Percentiles rank a stretch among this genome's conserved stretches.
Evolutionary conservation across 2,797 vertebrate genomes (phyloP).

Genomic region (Synaphobranchus kaupii): DNA sequence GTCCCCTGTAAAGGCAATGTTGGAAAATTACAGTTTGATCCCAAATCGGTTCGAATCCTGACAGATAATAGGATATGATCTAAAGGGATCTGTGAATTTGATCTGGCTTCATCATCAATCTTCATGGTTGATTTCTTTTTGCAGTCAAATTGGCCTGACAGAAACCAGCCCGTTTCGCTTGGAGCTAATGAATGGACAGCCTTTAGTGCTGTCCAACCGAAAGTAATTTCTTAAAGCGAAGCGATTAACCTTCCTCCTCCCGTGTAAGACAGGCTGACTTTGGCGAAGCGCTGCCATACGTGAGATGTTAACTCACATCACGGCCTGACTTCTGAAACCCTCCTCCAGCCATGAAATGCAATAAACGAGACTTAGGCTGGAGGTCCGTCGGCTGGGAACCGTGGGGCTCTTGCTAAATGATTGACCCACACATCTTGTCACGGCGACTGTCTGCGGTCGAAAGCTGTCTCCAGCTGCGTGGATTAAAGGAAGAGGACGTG

Average conservation of each 20-base stretch:
- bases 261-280: slow-evolving; percentile 38
- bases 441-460: neutral
- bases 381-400: slow-evolving; percentile 32
- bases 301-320: slow-evolving; percentile 54
- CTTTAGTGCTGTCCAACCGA: slow-evolving; percentile 35
- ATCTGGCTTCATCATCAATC: slow-evolving; percentile 50
- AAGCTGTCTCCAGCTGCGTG: slow-evolving; percentile 14
- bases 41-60: slow-evolving; percentile 50
- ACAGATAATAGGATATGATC: slow-evolving; percentile 51
- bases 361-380: slow-evolving; percentile 46
- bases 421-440: slow-evolving; percentile 28
- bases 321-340: slow-evolving; percentile 26
- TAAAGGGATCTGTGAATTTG: slow-evolving; percentile 55
- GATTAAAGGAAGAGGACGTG: neutral
- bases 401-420: slow-evolving; percentile 13
- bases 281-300: slow-evolving; percentile 47
- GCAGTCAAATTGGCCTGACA: slow-evolving; percentile 54
- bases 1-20: slow-evolving; percentile 17
- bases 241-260: slow-evolving; percentile 56
- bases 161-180: slow-evolving; percentile 52
- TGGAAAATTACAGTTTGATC: slow-evolving; percentile 34
- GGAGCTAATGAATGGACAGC: slow-evolving; percentile 46
- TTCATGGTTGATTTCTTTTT: slow-evolving; percentile 52
- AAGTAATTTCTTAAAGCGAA: slow-evolving; percentile 61
- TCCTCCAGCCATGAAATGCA: slow-evolving; percentile 46